Percentiles rank a stretch among this genome's conserved stretches.
phyloP scores from a whole-genome alignment of 2,797 vertebrate genomes.

The Pempheris klunzingeri region DNA sequence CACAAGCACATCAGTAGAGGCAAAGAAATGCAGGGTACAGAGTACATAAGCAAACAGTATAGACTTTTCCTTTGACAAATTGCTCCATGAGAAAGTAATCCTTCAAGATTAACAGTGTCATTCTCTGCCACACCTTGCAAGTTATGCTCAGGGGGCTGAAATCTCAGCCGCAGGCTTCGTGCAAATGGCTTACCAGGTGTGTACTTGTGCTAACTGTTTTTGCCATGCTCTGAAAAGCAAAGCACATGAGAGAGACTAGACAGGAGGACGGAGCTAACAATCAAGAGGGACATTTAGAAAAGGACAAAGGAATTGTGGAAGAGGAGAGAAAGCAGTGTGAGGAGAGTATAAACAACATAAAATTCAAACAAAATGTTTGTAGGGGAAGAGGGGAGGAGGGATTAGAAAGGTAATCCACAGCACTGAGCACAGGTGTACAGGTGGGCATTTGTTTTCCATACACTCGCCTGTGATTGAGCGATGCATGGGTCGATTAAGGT shows the following conservation, averaged over 20 bases:
- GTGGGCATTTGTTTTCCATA: constrained; percentile 57
- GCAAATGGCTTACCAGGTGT: constrained; percentile 68
- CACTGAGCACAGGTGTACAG: constrained; percentile 39
- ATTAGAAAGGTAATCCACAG: constrained; percentile 4
- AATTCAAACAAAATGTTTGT: constrained; percentile 24
- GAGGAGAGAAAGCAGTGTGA: constrained; percentile 12
- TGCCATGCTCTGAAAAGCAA: constrained; percentile 45
- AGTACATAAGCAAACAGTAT: constrained; percentile 66
- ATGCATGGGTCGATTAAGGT: constrained; percentile 58
- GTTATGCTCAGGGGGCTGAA: constrained; percentile 68
- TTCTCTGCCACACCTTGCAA: constrained; percentile 74
- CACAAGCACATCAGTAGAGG: constrained; percentile 48
- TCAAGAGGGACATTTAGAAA: constrained; percentile 36
- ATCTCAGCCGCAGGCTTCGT: constrained; percentile 61
- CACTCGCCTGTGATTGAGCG: constrained; percentile 45
- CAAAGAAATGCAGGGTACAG: constrained; percentile 29
- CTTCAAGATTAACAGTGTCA: constrained; percentile 81
- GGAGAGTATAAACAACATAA: constrained; percentile 30
- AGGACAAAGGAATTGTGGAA: constrained; percentile 23
- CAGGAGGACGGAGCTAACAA: constrained; percentile 45
- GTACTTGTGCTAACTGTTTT: constrained; percentile 64
- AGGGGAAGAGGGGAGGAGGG: background rate
- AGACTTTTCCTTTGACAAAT: constrained; percentile 74
- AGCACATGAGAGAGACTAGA: constrained; percentile 28
- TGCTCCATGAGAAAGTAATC: constrained; percentile 78